phyloP scores from a whole-genome alignment of 2,113 vertebrate species.

The Bambusicola thoracicus region DNA sequence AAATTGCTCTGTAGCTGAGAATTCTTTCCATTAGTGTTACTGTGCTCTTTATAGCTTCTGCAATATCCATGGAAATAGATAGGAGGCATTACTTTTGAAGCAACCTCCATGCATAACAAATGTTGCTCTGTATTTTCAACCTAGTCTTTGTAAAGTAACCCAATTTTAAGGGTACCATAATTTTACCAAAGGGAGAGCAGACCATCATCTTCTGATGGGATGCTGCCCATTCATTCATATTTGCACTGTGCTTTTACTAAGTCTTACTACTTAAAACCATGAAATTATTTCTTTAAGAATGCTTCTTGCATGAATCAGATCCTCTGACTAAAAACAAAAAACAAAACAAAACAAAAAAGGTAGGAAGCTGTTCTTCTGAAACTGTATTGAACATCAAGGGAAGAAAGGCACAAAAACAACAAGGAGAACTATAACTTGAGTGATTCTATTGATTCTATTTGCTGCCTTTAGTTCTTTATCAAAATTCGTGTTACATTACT shows the following conservation, averaged over 20 bases:
- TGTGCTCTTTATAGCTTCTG: background rate
- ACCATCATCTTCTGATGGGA: background rate
- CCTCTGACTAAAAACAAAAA: background rate
- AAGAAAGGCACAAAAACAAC: background rate
- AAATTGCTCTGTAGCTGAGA: background rate
- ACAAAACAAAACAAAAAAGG: background rate
- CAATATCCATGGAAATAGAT: background rate
- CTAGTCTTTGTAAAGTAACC: background rate
- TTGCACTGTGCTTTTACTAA: background rate
- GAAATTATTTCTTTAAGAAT: background rate
- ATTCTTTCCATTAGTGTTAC: background rate
- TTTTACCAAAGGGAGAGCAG: background rate
- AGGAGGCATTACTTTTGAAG: background rate
- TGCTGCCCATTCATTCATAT: background rate
- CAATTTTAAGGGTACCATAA: background rate
- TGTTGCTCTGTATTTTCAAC: background rate
- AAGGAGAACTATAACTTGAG: background rate
- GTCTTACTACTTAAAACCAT: background rate
- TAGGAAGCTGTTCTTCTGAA: background rate
- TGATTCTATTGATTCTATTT: background rate
- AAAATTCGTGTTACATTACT: background rate
- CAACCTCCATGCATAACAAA: background rate
- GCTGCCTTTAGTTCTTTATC: background rate
- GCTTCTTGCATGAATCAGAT: background rate
- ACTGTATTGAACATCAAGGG: accelerated